Percentiles rank a stretch among this genome's conserved stretches.
phyloP scores from a whole-genome alignment of 2,888 invertebrate species.

The Drosophila affinis region DNA sequence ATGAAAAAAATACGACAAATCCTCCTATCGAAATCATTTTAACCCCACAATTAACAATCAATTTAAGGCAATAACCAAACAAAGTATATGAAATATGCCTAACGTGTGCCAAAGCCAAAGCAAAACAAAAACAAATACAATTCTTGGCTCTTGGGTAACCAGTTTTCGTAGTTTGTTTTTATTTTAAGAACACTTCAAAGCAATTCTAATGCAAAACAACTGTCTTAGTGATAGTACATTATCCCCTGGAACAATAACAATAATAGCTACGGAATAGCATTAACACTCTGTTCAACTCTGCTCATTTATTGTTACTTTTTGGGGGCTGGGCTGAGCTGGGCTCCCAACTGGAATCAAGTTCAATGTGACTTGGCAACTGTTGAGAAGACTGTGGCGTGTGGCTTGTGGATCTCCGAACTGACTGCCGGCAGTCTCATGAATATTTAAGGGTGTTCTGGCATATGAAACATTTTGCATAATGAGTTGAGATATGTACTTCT shows the following conservation, averaged over 20 bases:
- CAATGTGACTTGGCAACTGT: slow-evolving; percentile 45
- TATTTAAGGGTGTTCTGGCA: slow-evolving; percentile 37
- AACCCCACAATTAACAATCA: background rate
- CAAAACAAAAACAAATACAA: slow-evolving; percentile 34
- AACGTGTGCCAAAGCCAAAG: slow-evolving; percentile 25
- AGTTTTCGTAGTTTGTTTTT: slow-evolving; percentile 11
- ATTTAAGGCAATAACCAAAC: slow-evolving; percentile 5
- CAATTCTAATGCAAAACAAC: slow-evolving; percentile 41
- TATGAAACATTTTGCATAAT: slow-evolving; percentile 47
- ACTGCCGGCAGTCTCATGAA: slow-evolving; percentile 36
- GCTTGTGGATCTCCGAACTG: slow-evolving; percentile 2
- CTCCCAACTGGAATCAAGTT: slow-evolving; percentile 52
- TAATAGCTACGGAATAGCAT: slow-evolving; percentile 31
- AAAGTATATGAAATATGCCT: slow-evolving; percentile 12
- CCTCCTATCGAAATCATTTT: background rate
- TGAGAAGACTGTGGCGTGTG: too few relatives aligned
- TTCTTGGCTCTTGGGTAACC: slow-evolving; percentile 16
- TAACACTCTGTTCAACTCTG: slow-evolving; percentile 21
- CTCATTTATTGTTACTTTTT: slow-evolving; percentile 43
- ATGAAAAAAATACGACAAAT: background rate
- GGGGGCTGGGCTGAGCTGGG: slow-evolving; percentile 80
- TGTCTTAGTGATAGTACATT: slow-evolving; percentile 17
- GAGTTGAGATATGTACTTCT: slow-evolving; percentile 21
- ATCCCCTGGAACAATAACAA: slow-evolving; percentile 35
- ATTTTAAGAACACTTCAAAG: slow-evolving; percentile 13